A percentile compares a stretch with the other conserved stretches of the same genome.
Conservation (phyloP, 2,113 vertebrate genomes). For the Ptychochromis oligacanthus region DNA sequence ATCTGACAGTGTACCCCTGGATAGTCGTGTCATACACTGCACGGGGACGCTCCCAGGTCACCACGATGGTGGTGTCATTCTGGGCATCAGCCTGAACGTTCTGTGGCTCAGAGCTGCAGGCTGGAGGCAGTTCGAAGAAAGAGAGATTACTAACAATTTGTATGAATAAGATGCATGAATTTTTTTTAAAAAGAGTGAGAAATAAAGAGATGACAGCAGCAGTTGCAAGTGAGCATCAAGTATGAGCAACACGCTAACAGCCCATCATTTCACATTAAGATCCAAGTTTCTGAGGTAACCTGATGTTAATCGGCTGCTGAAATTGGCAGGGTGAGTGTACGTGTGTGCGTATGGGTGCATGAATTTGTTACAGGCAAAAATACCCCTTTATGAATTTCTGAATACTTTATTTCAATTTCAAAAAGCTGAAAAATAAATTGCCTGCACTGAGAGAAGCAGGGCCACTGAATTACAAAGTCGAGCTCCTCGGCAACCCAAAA, state of each 20-base stretch:
- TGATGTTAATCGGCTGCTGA: neutral
- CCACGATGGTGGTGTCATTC: conserved; percentile 94
- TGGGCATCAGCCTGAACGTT: conserved; percentile 92
- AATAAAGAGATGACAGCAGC: neutral
- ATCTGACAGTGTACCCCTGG: conserved; percentile 92
- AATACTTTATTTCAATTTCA: conserved; percentile 71
- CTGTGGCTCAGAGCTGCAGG: conserved; percentile 94
- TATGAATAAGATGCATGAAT: neutral
- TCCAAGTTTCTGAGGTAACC: neutral
- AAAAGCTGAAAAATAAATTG: conserved; percentile 66
- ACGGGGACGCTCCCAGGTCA: conserved; percentile 93
- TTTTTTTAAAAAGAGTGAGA: neutral
- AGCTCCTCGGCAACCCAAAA: conserved; percentile 49
- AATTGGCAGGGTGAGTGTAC: conserved; percentile 10
- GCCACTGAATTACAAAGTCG: conserved; percentile 54
- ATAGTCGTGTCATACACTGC: conserved; percentile 91
- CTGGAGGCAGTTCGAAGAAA: conserved; percentile 65
- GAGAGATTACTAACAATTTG: neutral
- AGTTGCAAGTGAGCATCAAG: neutral
- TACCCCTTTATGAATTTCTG: conserved; percentile 50
- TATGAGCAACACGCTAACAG: neutral
- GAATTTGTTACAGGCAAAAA: conserved; percentile 41
- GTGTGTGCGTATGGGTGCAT: neutral
- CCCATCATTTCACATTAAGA: neutral
- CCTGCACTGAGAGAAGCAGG: conserved; percentile 25